A percentile compares a stretch with the other conserved stretches of the same genome.
These are phyloP conservation scores for Hucho hucho DNA, from an alignment of 2,113 vertebrate genomes.

Conservation along the genomic window DNA sequence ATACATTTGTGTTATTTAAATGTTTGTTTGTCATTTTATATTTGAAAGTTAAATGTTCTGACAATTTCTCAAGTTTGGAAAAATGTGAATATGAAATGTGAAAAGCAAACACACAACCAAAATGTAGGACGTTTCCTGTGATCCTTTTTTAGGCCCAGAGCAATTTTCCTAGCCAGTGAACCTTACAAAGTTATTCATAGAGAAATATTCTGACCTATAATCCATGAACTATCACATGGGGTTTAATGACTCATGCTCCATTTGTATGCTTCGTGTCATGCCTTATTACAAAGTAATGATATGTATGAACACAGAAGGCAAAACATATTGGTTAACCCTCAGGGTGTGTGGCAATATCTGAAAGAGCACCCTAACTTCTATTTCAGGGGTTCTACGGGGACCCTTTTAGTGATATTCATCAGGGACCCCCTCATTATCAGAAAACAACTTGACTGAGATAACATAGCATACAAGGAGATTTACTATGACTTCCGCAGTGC, in stretches of 20 bases:
- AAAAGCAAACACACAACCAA: background rate
- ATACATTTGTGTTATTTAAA: too few species aligned
- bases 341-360: too few species aligned
- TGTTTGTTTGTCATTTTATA: too few species aligned
- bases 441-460: too few species aligned
- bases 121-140: background rate
- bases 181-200: background rate
- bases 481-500: too few species aligned
- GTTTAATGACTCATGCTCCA: conserved; percentile 4
- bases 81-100: background rate
- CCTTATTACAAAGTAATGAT: conserved; percentile 12
- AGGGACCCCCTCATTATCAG: too few species aligned
- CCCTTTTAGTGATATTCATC: too few species aligned
- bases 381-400: too few species aligned
- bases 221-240: background rate
- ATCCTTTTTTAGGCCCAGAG: background rate
- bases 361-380: too few species aligned
- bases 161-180: conserved; percentile 11
- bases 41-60: background rate
- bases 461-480: too few species aligned
- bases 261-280: background rate
- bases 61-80: background rate
- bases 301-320: background rate
- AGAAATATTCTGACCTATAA: background rate
- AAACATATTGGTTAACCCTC: too few species aligned